phyloP scores from a whole-genome alignment of 1,140 invertebrate genomes.

The Schlechtendalia chinensis region DNA sequence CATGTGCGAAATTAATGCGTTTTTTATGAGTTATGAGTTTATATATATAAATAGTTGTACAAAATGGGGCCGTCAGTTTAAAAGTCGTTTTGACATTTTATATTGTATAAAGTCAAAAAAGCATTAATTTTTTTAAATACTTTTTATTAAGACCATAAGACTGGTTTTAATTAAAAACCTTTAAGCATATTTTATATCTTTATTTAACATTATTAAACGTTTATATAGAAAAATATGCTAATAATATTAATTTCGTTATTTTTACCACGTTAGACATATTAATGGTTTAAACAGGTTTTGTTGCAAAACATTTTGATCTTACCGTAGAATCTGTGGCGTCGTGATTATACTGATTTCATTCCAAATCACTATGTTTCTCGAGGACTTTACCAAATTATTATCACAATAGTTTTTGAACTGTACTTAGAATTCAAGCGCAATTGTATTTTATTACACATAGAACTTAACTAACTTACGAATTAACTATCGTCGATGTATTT shows the following conservation, averaged over 20 bases:
- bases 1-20: not conserved
- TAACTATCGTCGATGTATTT: not conserved
- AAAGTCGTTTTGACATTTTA: not conserved
- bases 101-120: not conserved
- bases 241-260: not conserved
- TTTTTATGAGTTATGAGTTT: not conserved
- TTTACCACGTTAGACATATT: not conserved
- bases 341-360: not conserved
- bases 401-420: not conserved
- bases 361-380: not conserved
- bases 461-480: not conserved
- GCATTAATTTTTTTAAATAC: not conserved
- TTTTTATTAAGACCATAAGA: not conserved
- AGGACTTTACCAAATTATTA: not conserved
- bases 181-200: not conserved
- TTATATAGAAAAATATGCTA: slow-evolving; percentile 1
- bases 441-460: not conserved
- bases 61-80: not conserved
- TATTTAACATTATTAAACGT: not conserved
- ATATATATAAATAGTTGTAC: not conserved
- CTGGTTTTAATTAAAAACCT: slow-evolving; percentile 10
- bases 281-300: not conserved
- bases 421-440: not conserved
- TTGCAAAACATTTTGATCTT: not conserved
- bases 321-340: not conserved